phyloP scores from a whole-genome alignment of 2,797 vertebrate species.

The Sebastes oblongus region DNA sequence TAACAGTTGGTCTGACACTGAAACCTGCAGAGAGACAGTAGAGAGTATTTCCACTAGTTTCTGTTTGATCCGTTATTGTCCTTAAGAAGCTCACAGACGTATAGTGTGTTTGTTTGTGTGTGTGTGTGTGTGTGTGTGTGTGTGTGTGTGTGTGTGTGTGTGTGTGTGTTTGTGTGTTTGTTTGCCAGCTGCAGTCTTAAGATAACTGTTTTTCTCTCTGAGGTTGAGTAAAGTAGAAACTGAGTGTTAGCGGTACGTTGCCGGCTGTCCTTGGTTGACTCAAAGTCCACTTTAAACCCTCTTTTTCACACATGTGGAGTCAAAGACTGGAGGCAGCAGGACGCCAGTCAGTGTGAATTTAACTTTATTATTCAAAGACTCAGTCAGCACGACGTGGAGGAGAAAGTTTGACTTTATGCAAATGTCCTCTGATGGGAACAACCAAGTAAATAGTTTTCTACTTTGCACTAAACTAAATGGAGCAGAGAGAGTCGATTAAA shows the following conservation, averaged over 20 bases:
- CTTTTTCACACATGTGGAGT: background rate
- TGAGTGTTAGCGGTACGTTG: background rate
- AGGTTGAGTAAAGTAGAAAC: background rate
- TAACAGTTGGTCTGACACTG: slow-evolving; percentile 28
- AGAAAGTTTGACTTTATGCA: background rate
- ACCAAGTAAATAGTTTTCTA: background rate
- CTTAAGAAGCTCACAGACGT: background rate
- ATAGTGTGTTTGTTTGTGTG: background rate
- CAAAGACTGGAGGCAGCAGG: background rate
- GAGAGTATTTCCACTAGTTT: background rate
- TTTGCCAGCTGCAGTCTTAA: slow-evolving; percentile 10
- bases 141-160: background rate
- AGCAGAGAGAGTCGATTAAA: too few species aligned
- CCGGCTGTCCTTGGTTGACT: background rate
- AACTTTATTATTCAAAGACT: background rate
- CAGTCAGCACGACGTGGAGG: background rate
- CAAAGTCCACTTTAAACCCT: background rate
- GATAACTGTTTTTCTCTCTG: slow-evolving; percentile 7
- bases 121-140: background rate
- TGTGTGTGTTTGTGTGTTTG: background rate
- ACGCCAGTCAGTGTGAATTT: background rate
- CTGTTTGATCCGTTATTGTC: slow-evolving; percentile 19
- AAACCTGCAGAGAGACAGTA: slow-evolving; percentile 38
- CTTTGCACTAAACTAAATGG: too few species aligned
- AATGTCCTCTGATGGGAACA: background rate